A percentile compares a stretch with the other conserved stretches of the same genome.
These are phyloP conservation scores for Autographa gamma DNA, from an alignment of 2,888 invertebrate genomes.

Conservation along the genomic window DNA sequence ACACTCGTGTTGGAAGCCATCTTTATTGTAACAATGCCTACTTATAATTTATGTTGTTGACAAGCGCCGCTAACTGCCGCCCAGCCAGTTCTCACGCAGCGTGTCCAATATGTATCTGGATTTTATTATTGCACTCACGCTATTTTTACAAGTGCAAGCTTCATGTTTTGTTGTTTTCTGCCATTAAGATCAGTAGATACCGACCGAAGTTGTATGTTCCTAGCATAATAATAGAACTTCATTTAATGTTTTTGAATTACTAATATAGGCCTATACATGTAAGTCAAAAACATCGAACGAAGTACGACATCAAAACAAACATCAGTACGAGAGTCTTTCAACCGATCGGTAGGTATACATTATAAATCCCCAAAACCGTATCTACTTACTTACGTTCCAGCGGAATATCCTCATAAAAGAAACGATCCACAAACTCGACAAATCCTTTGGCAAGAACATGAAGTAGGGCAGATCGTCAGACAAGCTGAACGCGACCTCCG, in stretches of 20 bases:
- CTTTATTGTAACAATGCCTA: conserved; percentile 82
- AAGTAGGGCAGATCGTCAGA: conserved; percentile 87
- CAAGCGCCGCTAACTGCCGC: conserved; percentile 81
- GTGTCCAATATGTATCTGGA: conserved; percentile 74
- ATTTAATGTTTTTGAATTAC: not conserved
- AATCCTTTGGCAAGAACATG: conserved; percentile 88
- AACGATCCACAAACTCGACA: conserved; percentile 86
- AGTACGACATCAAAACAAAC: conserved; percentile 40
- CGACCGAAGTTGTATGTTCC: not conserved
- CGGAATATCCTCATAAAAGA: conserved; percentile 85
- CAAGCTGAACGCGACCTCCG: conserved; percentile 85
- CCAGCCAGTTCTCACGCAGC: conserved; percentile 69
- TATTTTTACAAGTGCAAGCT: conserved; percentile 41
- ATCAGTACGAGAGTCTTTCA: conserved; percentile 57
- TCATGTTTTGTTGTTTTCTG: conserved; percentile 14
- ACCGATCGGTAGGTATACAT: conserved; percentile 76
- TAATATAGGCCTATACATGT: not conserved
- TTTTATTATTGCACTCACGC: conserved; percentile 74
- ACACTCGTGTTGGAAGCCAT: conserved; percentile 80
- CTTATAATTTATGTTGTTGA: conserved; percentile 85
- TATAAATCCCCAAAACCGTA: conserved; percentile 82
- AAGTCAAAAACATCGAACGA: not conserved
- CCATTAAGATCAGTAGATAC: conserved; percentile 1
- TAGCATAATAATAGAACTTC: not conserved
- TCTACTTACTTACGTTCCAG: conserved; percentile 81